Evolutionary conservation across 2,113 vertebrate species (phyloP).

Genomic region (Stigmatopora nigra): DNA sequence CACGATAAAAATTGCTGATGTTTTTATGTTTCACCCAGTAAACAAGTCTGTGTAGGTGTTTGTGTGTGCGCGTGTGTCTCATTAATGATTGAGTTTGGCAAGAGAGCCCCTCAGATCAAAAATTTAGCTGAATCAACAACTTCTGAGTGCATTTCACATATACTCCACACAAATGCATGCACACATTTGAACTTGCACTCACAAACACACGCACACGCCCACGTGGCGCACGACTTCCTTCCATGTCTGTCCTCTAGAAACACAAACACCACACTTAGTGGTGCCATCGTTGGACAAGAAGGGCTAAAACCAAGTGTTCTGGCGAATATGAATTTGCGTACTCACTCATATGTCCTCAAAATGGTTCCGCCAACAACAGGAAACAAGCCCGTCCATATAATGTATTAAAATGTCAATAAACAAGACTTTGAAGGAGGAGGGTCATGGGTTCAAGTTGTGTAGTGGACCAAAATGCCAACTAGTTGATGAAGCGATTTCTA

Average conservation of each 20-base stretch:
- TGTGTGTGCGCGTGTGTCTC: conserved; percentile 11
- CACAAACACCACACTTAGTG: conserved; percentile 17
- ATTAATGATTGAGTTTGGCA: conserved; percentile 40
- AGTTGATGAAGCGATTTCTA: background rate
- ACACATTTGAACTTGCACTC: background rate
- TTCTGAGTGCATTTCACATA: conserved; percentile 7
- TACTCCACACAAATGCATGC: conserved; percentile 12
- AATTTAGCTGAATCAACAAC: conserved; percentile 24
- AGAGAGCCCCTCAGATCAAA: conserved; percentile 16
- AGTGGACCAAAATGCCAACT: background rate
- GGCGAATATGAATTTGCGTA: background rate
- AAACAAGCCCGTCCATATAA: too few species aligned
- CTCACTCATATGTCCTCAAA: background rate
- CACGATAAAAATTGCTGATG: background rate
- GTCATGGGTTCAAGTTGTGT: background rate
- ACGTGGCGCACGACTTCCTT: conserved; percentile 17
- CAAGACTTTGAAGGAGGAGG: too few species aligned
- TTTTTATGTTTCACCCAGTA: conserved; percentile 7
- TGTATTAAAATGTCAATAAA: too few species aligned
- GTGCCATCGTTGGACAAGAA: conserved; percentile 14
- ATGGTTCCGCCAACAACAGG: too few species aligned
- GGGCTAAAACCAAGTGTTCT: background rate
- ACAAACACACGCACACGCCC: background rate
- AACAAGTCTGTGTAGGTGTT: conserved; percentile 2
- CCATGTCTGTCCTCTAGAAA: conserved; percentile 28